phyloP scores from a whole-genome alignment of 2,888 invertebrate genomes.

The Therioaphis trifolii region DNA sequence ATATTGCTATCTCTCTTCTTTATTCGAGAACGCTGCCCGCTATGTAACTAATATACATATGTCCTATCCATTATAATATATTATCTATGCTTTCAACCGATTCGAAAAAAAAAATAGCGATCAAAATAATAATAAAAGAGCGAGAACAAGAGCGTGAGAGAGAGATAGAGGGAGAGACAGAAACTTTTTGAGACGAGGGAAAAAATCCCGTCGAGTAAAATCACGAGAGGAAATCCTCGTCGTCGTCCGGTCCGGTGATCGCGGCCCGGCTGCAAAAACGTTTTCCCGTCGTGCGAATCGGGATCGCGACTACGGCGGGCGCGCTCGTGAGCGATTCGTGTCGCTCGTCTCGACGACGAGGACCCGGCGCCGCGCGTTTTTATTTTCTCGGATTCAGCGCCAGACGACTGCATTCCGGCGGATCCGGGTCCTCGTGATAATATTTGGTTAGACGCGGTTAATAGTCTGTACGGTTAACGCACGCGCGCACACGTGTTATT shows the following conservation, averaged over 20 bases:
- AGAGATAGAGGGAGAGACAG: too few relatives aligned
- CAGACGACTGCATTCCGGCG: neutral
- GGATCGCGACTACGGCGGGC: constrained; percentile 9
- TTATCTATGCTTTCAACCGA: neutral
- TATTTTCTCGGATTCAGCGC: constrained; percentile 26
- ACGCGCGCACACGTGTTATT: constrained; percentile 5
- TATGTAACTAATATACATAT: too few relatives aligned
- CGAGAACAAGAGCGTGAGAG: too few relatives aligned
- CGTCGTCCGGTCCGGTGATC: too few relatives aligned
- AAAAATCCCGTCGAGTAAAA: too few relatives aligned
- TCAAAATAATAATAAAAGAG: too few relatives aligned
- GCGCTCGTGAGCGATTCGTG: too few relatives aligned
- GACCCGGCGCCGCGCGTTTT: constrained; percentile 22
- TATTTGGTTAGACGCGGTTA: constrained; percentile 44
- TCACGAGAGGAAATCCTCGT: too few relatives aligned
- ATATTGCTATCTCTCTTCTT: too few relatives aligned
- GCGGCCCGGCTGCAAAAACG: constrained; percentile 18
- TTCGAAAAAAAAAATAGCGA: neutral
- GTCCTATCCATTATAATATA: too few relatives aligned
- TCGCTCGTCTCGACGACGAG: neutral
- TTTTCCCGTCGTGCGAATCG: constrained; percentile 43
- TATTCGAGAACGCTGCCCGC: too few relatives aligned
- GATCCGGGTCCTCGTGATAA: constrained; percentile 21
- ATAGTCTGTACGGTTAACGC: constrained; percentile 28
- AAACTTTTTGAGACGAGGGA: too few relatives aligned